Evolutionary conservation across 2,113 vertebrate species (phyloP), one percentile per base, ranked within the genome.

Genomic region (Drymodes brunneopygia): DNA sequence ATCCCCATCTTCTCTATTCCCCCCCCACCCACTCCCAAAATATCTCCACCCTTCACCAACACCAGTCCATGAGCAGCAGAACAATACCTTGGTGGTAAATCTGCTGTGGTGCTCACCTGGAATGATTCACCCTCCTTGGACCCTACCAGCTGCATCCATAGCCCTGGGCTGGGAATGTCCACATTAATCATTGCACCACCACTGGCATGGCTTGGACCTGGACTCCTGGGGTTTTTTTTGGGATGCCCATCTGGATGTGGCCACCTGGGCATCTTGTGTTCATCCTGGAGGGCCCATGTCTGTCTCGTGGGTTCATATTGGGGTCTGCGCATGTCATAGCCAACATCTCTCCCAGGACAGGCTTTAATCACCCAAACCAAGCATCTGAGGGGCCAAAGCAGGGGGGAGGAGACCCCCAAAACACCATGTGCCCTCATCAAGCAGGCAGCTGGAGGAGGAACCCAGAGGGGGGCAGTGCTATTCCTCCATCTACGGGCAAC

Each of bases 401-500:
- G 31, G 10, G n/a, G 48, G 19, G 19, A 77, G 35, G 17, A 72
- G 66, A 57, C 4, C 66, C 61, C 44, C 44, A 45, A 77, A 70
- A n/a, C 64, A 15, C 13, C 15, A 1, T 0, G 0, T 10, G 31
- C 6, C n/a, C 61, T 47, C 51, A 13, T 7, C 22, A 51, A 38
- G 9, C 19, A 33, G 35, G 15, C 0, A 0, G 6, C 65, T 23
- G 40, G 10, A 47, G 40, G 11, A 80, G 40, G 62, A 88, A 35
- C 58, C 79, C 50, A 2, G 53, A 75, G 78, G 79, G 92, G 85
- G 66, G 88, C 81, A 91, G 96, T 79, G 90, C 92, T 96, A 92
- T 95, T 94, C 81, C 94, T 71, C 95, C 95, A 95, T 84, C 95
- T 96, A 95, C 0, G 51, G 94, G 95, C 69, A 86, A 53, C 29